Conservation (phyloP, 2,797 vertebrate genomes). For the Gallinago stenura region DNA sequence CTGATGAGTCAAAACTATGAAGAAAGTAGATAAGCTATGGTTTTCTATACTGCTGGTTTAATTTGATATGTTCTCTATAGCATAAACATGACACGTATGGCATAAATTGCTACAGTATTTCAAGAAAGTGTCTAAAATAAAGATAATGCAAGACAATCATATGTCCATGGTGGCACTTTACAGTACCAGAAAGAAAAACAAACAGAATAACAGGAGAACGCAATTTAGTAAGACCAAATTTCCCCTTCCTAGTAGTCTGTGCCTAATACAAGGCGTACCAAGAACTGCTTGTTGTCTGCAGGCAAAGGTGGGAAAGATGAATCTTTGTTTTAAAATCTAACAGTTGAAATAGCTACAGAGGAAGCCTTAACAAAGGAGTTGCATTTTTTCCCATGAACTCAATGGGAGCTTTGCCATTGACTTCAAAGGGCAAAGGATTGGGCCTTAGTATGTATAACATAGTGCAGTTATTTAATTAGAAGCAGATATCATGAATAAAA, state of each 20-base stretch:
- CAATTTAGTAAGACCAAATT: neutral
- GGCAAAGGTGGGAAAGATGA: neutral
- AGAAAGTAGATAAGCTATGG: neutral
- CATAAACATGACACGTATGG: neutral
- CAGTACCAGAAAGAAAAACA: neutral
- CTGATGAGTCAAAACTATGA: slow-evolving; percentile 2
- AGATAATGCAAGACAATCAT: neutral
- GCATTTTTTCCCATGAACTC: slow-evolving; percentile 12
- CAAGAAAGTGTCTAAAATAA: neutral
- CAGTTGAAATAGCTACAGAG: neutral
- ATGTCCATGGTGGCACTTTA: neutral
- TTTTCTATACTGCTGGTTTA: neutral
- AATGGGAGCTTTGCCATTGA: slow-evolving; percentile 27
- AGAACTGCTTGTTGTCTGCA: neutral
- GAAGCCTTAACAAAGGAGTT: neutral
- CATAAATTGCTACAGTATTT: slow-evolving; percentile 14
- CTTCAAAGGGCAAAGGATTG: neutral
- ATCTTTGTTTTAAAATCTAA: neutral
- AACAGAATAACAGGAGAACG: neutral
- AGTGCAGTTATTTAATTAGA: slow-evolving; percentile 48
- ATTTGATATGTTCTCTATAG: neutral
- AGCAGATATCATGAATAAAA: slow-evolving; percentile 35
- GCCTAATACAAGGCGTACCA: neutral
- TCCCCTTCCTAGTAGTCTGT: neutral
- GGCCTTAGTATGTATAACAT: neutral